Evolutionary conservation across 2,797 vertebrate species (phyloP), one percentile per base, ranked within the genome.

Genomic region (Lithobates sylvaticus): DNA sequence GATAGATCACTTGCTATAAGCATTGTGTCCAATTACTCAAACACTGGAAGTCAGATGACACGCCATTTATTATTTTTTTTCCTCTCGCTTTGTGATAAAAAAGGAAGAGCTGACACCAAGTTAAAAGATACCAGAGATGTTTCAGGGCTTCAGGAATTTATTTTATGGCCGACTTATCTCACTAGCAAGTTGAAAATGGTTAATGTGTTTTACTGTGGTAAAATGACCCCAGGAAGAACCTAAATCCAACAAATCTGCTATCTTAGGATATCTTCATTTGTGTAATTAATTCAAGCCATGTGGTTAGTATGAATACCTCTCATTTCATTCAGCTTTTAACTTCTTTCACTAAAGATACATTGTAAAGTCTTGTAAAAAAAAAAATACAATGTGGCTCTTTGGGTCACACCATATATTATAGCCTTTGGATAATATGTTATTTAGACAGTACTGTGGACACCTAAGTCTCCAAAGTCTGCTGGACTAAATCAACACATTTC

Each of bases 1-100:
- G 85, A 87, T 79, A 71, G 68, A 82, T 72, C 67, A 70, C 80
- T 50, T 83, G 50, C 75, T 72, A 69, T 21, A 36, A 64, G 54
- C 26, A 26, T 75, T 23, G 79, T 78, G 76, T 61, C 64, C 16
- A 18, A 80, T 83, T 70, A 78, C 75, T 61, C 26, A 73, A 77
- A 87, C 85, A 74, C 68, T 78, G 85, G 65, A 82, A 76, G 67
- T 82, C 78, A 72, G 36, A 65, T 83, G 79, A 70, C 80, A 84
- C 81, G 54, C 21, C 67, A 64, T 83, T 87, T 83, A 54, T 44
- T 78, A 36, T 83, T 78, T 76, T 47, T 29, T 78, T 78, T 32
- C 54, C 29, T 34, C 34, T 72, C 26, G 36, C 13, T 27, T 21
- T 68, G 86, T 79, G 86, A 87, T 87, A 78, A 83, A 61, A 61